A percentile compares a stretch with the other conserved stretches of the same genome.
These are phyloP conservation scores for Drosophila quinaria DNA, from an alignment of 2,888 invertebrate species.

Conservation along the genomic window DNA sequence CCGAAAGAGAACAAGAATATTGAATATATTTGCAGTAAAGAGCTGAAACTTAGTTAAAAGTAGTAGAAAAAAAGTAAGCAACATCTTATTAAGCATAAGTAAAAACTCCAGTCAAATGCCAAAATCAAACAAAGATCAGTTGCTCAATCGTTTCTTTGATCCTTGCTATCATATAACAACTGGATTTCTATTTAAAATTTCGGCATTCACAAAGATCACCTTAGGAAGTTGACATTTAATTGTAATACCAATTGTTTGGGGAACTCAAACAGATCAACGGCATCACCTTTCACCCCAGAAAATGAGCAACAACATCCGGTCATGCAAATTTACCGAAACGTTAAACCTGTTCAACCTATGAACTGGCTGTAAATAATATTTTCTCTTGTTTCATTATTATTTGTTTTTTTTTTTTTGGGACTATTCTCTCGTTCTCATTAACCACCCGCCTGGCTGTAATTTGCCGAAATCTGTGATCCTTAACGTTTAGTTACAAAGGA, in stretches of 20 bases:
- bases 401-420: conserved; percentile 12
- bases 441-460: conserved; percentile 61
- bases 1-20: neutral
- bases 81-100: neutral
- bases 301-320: conserved; percentile 62
- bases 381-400: conserved; percentile 5
- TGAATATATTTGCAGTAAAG: neutral
- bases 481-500: conserved; percentile 67
- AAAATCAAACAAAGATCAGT: neutral
- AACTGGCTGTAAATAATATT: conserved; percentile 63
- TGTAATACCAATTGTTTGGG: conserved; percentile 37
- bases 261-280: conserved; percentile 44
- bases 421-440: conserved; percentile 45
- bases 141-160: neutral
- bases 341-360: conserved; percentile 53
- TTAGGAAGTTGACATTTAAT: conserved; percentile 44
- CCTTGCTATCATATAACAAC: neutral
- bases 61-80: no score
- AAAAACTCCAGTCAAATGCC: neutral
- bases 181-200: conserved; percentile 2
- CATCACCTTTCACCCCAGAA: conserved; percentile 60
- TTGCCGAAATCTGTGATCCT: conserved; percentile 67
- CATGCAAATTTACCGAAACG: conserved; percentile 66
- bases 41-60: neutral
- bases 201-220: neutral